Conservation (phyloP, 2,888 invertebrate genomes). For the Tenthredo scrophulariae region DNA sequence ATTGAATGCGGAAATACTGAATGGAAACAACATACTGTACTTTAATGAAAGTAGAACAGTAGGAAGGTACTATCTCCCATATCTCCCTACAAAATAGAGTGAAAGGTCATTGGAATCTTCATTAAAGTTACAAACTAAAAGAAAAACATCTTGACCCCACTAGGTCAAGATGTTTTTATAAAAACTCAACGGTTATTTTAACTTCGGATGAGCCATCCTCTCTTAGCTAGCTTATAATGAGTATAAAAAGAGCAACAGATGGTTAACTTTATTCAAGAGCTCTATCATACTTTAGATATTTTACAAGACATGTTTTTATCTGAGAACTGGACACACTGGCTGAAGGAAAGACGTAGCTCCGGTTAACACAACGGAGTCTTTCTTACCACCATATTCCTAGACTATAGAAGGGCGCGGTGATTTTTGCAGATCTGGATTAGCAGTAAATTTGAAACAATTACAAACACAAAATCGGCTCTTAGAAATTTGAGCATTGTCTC, state of each 20-base stretch:
- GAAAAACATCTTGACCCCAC: not conserved
- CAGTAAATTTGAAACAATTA: not conserved
- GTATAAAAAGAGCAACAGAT: slow-evolving; percentile 12
- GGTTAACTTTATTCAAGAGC: not conserved
- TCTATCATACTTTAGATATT: not conserved
- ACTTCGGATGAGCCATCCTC: not conserved
- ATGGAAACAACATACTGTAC: not conserved
- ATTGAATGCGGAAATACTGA: no score
- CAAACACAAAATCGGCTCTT: not conserved
- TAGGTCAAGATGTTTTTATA: not conserved
- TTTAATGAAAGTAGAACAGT: not conserved
- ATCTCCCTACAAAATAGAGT: not conserved
- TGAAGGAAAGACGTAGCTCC: not conserved
- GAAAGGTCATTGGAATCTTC: not conserved
- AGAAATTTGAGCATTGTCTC: not conserved
- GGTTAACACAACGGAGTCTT: not conserved
- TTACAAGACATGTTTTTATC: not conserved
- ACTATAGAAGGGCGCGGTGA: not conserved
- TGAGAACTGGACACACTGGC: not conserved
- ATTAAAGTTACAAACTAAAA: not conserved
- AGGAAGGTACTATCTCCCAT: not conserved
- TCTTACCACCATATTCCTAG: not conserved
- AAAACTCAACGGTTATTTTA: not conserved
- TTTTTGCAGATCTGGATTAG: not conserved
- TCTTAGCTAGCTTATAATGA: not conserved